These are phyloP conservation scores for Agrochola lota DNA, from an alignment of 2,888 invertebrate species.

Conservation along the genomic window DNA sequence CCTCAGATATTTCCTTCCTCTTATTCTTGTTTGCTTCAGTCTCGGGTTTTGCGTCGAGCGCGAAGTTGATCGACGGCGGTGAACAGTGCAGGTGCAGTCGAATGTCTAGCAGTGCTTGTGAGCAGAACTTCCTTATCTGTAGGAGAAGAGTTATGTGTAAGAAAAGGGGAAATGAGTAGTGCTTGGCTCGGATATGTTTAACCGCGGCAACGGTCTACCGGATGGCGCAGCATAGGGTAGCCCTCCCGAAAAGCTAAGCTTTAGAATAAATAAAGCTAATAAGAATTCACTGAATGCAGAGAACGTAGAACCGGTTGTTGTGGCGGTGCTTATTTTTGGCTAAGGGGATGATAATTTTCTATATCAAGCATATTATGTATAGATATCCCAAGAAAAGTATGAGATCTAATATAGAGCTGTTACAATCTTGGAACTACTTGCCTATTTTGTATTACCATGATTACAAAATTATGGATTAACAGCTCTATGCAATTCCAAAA, in stretches of 20 bases:
- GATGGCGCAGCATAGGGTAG: background rate
- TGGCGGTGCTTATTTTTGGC: too few species aligned
- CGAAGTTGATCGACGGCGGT: constrained; percentile 82
- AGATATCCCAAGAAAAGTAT: background rate
- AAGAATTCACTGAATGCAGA: background rate
- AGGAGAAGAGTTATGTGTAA: constrained; percentile 14
- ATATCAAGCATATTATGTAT: background rate
- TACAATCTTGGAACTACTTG: background rate
- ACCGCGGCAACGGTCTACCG: background rate
- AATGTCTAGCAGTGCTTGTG: constrained; percentile 83
- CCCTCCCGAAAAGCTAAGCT: background rate
- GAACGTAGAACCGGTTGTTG: background rate
- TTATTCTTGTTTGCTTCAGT: constrained; percentile 67
- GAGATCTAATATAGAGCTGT: background rate
- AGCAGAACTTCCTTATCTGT: constrained; percentile 83
- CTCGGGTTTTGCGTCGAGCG: constrained; percentile 69
- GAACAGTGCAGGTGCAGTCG: constrained; percentile 84
- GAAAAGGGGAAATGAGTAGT: background rate
- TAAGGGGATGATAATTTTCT: background rate
- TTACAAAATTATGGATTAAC: background rate
- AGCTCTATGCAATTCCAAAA: background rate
- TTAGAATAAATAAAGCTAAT: background rate
- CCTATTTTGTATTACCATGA: background rate
- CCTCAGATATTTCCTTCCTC: constrained; percentile 77
- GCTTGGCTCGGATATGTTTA: background rate